Base-by-base conservation (phyloP, 1,140 invertebrate genomes). In the Zophobas atratus region DNA sequence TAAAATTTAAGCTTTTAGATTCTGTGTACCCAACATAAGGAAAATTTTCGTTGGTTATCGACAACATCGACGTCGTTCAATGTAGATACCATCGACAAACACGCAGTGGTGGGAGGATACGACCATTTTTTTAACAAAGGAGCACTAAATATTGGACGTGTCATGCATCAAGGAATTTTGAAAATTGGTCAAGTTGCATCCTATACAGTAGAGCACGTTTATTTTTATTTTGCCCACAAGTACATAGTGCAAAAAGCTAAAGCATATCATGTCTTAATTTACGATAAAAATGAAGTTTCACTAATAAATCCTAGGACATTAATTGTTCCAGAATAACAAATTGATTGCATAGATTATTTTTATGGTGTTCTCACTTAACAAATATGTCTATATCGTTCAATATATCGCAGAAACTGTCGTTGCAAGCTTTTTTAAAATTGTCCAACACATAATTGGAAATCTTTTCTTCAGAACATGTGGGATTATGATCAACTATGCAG, bases 331-430 rank as follows among this genome's bases (percentile, higher is more conserved):
- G 49, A 6, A 51, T 51, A 51, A 20, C 3, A 3, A 4, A 3
- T 51, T 20, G 20, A 20, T 20, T 20, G 20, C 20, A 20, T 20
- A 20, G 20, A n/a, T 51, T 51, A 51, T 51, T 51, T 4, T 20
- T n/a, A 6, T 6, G 6, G 20, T 5, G 20, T n/a, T n/a, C 3
- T 6, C n/a, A 51, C 20, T 51, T 51, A 51, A 51, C 20, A 51
- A 51, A 51, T 51, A 20, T 51, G 20, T 51, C 49, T n/a, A 51
- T 51, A 51, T 51, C 49, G n/a, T 5, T 51, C 6, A 51, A 51
- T 6, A 51, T 6, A 51, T 51, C n/a, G 20, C 49, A 51, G 49
- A 2, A n/a, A 51, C 6, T 2, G 49, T 20, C 49, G 43, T 46
- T 46, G 43, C 43, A 46, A 46, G 6, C 3, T 3, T 8, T 46